Conservation (phyloP, 2,113 vertebrate genomes). For the Tupaia chinensis region DNA sequence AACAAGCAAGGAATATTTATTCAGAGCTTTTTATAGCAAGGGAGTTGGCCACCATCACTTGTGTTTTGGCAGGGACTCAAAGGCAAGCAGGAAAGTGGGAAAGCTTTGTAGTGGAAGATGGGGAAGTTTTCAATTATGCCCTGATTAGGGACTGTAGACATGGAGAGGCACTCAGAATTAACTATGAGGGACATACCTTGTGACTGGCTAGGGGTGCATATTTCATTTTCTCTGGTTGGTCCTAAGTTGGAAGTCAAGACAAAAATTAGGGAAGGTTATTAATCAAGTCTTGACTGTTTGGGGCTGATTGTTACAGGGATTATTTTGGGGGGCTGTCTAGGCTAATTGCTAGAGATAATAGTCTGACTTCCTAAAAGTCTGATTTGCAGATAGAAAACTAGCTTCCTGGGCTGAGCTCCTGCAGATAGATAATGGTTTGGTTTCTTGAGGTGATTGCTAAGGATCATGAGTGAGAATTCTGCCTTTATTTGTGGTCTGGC, state of each 20-base stretch:
- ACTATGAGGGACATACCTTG: neutral
- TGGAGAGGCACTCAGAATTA: neutral
- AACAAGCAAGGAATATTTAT: neutral
- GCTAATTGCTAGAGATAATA: neutral
- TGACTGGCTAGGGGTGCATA: neutral
- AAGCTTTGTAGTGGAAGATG: neutral
- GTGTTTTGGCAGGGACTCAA: constrained; percentile 32
- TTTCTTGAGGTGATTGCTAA: neutral
- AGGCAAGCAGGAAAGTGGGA: neutral
- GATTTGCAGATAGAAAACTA: neutral
- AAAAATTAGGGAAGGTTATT: neutral
- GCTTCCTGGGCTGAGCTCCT: neutral
- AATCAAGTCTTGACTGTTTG: neutral
- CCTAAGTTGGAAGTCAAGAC: neutral
- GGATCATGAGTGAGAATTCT: neutral
- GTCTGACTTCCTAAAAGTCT: neutral
- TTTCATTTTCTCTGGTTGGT: neutral
- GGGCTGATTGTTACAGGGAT: neutral
- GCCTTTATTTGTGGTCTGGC: neutral
- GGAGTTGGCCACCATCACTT: neutral
- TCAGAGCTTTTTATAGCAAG: neutral
- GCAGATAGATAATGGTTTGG: neutral
- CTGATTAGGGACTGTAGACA: neutral
- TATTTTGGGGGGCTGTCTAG: neutral
- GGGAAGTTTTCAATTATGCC: neutral